Conservation (phyloP, 2,113 vertebrate species). For the Bambusicola thoracicus region DNA sequence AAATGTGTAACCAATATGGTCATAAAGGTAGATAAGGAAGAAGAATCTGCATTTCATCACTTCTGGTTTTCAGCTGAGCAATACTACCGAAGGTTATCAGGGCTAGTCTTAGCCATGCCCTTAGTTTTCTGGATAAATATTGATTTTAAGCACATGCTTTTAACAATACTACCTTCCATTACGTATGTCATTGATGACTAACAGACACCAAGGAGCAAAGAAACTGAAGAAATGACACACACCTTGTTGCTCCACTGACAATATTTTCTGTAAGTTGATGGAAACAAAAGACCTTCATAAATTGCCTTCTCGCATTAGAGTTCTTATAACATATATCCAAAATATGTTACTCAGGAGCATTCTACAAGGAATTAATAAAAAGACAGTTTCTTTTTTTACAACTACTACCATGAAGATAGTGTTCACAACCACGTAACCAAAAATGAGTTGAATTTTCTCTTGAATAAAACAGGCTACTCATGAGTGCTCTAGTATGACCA, state of each 20-base stretch:
- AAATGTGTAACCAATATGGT: neutral
- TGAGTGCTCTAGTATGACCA: neutral
- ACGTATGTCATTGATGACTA: neutral
- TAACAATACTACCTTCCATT: neutral
- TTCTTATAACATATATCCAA: neutral
- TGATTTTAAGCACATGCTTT: neutral
- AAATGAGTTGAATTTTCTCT: neutral
- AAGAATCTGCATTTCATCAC: neutral
- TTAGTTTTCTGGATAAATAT: neutral
- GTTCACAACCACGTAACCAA: neutral
- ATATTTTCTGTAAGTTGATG: neutral
- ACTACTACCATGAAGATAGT: neutral
- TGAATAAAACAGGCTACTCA: neutral
- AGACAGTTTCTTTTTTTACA: neutral
- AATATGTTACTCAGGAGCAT: neutral
- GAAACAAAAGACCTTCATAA: neutral
- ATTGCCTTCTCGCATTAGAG: neutral
- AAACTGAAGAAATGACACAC: fast-evolving
- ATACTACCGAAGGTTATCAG: neutral
- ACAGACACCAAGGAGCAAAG: neutral
- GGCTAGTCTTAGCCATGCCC: neutral
- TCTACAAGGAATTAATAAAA: neutral
- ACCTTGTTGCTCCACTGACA: neutral
- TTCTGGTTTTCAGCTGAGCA: neutral
- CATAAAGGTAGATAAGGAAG: neutral